These are phyloP conservation scores for Struthidea cinerea DNA, from an alignment of 2,113 vertebrate genomes.

Conservation along the genomic window DNA sequence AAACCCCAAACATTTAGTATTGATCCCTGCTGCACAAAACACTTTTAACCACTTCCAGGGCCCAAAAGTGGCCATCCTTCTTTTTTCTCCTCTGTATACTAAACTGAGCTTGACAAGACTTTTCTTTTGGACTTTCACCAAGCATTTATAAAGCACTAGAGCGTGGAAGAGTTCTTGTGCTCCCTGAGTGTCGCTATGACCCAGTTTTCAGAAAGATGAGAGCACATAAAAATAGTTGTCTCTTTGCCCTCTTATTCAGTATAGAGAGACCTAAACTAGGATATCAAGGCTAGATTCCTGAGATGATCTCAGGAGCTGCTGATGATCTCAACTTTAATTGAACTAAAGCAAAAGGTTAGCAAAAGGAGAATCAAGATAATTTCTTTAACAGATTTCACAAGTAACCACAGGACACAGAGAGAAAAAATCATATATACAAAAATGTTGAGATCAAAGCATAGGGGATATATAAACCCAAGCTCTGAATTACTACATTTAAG, in stretches of 20 bases:
- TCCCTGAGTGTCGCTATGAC: neutral
- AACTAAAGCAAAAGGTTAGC: neutral
- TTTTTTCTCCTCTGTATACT: neutral
- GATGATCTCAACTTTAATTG: neutral
- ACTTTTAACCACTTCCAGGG: neutral
- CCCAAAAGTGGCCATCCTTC: neutral
- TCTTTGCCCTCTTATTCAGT: neutral
- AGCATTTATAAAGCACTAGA: neutral
- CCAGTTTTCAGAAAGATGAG: constrained; percentile 42
- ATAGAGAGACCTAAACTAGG: neutral
- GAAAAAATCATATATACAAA: neutral
- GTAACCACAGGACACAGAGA: neutral
- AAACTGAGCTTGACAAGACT: neutral
- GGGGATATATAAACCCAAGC: neutral
- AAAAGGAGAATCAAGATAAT: neutral
- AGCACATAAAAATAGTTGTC: constrained; percentile 21
- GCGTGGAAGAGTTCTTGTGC: neutral
- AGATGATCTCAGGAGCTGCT: neutral
- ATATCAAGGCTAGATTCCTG: neutral
- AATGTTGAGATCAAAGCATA: neutral
- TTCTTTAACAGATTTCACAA: neutral
- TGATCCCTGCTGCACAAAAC: neutral
- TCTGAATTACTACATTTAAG: neutral
- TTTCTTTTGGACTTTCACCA: neutral
- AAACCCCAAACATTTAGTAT: neutral